Evolutionary conservation across 2,797 vertebrate genomes (phyloP), one percentile per base, ranked within the genome.

Genomic region (Tragelaphus eurycerus): DNA sequence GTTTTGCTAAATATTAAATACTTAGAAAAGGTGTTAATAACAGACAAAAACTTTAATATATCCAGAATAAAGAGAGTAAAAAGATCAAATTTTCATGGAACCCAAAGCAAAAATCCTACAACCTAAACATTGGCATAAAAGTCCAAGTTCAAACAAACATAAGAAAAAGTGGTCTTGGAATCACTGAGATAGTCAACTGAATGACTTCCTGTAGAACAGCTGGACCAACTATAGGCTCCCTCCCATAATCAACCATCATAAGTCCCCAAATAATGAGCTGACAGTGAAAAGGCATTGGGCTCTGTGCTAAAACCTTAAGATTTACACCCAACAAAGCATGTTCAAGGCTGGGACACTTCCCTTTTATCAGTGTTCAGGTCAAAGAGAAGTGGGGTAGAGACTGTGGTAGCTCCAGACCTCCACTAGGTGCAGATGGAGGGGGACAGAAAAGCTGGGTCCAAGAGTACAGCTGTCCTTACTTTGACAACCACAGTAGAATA

Each of bases 1-100:
- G 9, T 83, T 93, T 93, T 38, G 6, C 17, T 84, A 81, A 91
- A 93, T 84, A 89, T 59, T 93, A 95, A 97, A 64, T 89, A 89
- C 62, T 62, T 23, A 95, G 52, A 82, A 90, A 95, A 29, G 1
- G 0, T 95, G 60, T 71, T 87, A 95, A 79, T 1, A 91, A n/a
- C 31, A 86, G 25, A 81, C 12, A 29, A 46, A 93, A 84, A 54
- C 8, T 21, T 78, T 81, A 57, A 46, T 59, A 78, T 87, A 64
- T 55, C 48, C 87, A n/a, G 29, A 93, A 91, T 38, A 92, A 0
- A 92, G 86, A 96, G 85, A 88, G 25, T 27, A 96, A 90, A 71
- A 13, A 29, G 34, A 48, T 87, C 54, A 74, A 83, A 94, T 89
- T 82, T 92, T 67, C 50, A 79, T 67, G 34, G 55, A 96, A 85